phyloP scores from a whole-genome alignment of 2,113 vertebrate genomes.

The human (Homo sapiens) region GRCh38 chr13:73495001-73495500 shows the following conservation, averaged over 20 bases:
- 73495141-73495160: background rate
- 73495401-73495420: background rate
- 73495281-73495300: background rate
- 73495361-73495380: background rate
- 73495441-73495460: background rate
- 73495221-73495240: slow-evolving; percentile 12
- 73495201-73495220: background rate
- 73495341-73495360: background rate
- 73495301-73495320: background rate
- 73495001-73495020: slow-evolving; percentile 27
- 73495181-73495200: background rate
- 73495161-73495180: slow-evolving; percentile 4
- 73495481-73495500: background rate
- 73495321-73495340: slow-evolving; percentile 20
- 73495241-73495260: slow-evolving; percentile 26
- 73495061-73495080: slow-evolving; percentile 1
- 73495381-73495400: background rate
- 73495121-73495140: background rate
- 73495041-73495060: slow-evolving; percentile 53
- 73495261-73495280: slow-evolving; percentile 12
- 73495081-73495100: slow-evolving; percentile 19
- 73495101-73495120: slow-evolving; percentile 11
- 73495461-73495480: background rate
- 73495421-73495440: background rate
- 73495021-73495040: background rate